These are phyloP conservation scores for Theonella swinhoei DNA, from an alignment of 37 sponge, comb jelly and placozoan genomes.

Conservation along the genomic window DNA sequence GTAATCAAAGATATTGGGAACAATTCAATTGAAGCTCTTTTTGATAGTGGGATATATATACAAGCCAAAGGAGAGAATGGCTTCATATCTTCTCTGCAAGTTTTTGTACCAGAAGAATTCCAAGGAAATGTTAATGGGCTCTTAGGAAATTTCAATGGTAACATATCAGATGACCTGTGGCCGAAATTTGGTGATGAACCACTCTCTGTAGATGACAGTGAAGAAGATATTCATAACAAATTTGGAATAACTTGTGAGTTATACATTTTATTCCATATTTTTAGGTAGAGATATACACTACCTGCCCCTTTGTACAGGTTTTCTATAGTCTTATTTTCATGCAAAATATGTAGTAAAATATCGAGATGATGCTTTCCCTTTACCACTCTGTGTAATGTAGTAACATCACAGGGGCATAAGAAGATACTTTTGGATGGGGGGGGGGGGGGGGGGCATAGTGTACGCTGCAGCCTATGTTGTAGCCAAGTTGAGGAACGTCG, in stretches of 20 bases:
- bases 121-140: slow-evolving; percentile 12
- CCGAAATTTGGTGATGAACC: slow-evolving; percentile 10
- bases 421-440: too few relatives aligned
- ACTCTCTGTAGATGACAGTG: slow-evolving; percentile 16
- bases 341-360: too few relatives aligned
- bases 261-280: too few relatives aligned
- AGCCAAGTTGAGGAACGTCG: too few relatives aligned
- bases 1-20: slow-evolving; percentile 10
- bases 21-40: slow-evolving; percentile 3
- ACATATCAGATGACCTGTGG: slow-evolving; percentile 40
- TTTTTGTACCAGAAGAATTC: slow-evolving; percentile 12
- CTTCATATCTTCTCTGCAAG: slow-evolving; percentile 10
- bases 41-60: slow-evolving; percentile 17
- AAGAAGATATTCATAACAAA: slow-evolving; percentile 32
- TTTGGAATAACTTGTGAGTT: slow-evolving; percentile 60
- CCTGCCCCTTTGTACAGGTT: too few relatives aligned
- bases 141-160: slow-evolving; percentile 57
- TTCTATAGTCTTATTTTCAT: too few relatives aligned
- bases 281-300: too few relatives aligned
- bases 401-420: too few relatives aligned
- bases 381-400: too few relatives aligned
- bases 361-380: too few relatives aligned
- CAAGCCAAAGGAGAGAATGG: slow-evolving; percentile 21
- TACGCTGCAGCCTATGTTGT: too few relatives aligned
- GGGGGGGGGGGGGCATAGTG: too few relatives aligned